Percentiles rank a stretch among this genome's conserved stretches.
Conservation (phyloP, 2,888 invertebrate genomes). For the Eueremaeus valkanovi region DNA sequence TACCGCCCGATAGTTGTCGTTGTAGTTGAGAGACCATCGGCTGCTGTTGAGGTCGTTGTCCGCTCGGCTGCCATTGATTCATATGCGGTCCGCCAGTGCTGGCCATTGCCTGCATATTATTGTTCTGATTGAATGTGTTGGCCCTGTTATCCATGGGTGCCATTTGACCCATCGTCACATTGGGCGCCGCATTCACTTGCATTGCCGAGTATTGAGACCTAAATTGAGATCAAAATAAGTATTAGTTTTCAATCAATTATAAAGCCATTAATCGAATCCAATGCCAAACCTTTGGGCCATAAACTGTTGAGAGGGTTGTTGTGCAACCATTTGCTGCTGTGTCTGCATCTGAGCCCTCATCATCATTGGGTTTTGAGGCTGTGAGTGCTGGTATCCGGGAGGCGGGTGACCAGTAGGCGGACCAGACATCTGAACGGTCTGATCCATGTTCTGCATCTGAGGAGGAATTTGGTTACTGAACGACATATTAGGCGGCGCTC, state of each 20-base stretch:
- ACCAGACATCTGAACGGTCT: conserved; percentile 11
- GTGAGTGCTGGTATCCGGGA: conserved; percentile 28
- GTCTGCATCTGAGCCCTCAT: conserved; percentile 41
- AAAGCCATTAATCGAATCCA: not conserved
- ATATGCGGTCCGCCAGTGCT: conserved; percentile 24
- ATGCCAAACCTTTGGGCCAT: conserved; percentile 38
- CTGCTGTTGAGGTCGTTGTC: conserved; percentile 42
- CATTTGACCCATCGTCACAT: conserved; percentile 46
- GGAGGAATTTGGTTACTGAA: conserved; percentile 15
- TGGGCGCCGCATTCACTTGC: conserved; percentile 45
- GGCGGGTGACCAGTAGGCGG: conserved; percentile 12
- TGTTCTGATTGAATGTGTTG: not conserved
- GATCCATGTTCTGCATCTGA: conserved; percentile 38
- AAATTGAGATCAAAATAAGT: not conserved
- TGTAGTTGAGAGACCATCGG: conserved; percentile 40
- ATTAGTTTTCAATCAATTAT: not conserved
- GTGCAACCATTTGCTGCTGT: conserved; percentile 28
- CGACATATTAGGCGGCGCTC: conserved; percentile 38
- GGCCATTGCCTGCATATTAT: not conserved
- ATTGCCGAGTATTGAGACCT: conserved; percentile 45
- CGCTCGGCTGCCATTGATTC: conserved; percentile 40
- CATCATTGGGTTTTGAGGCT: conserved; percentile 39
- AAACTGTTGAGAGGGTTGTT: conserved; percentile 38
- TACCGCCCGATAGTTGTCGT: conserved; percentile 38
- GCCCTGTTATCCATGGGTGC: conserved; percentile 17